phyloP scores from a whole-genome alignment of 2,888 invertebrate species.

The Crematogaster levior region DNA sequence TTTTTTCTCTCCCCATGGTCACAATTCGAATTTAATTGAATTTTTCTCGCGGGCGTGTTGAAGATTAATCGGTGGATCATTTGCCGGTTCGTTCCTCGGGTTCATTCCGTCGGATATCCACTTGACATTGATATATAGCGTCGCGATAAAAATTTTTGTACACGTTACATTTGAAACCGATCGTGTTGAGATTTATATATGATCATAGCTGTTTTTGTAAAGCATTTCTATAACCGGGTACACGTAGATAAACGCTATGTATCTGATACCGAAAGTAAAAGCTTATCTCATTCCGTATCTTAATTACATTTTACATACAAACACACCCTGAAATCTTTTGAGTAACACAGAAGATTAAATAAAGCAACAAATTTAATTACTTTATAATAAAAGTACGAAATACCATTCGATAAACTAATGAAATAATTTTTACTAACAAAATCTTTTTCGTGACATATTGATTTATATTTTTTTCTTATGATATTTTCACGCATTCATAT shows the following conservation, averaged over 20 bases:
- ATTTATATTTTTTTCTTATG: not conserved
- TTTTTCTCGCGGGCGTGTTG: conserved; percentile 53
- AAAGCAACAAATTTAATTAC: not conserved
- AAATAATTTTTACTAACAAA: not conserved
- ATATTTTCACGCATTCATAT: not conserved
- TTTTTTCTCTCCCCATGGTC: conserved; percentile 19
- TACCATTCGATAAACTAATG: not conserved
- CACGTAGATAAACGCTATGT: not conserved
- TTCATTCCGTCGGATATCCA: conserved; percentile 50
- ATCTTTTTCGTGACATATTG: not conserved
- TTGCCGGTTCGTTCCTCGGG: conserved; percentile 50
- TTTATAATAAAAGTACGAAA: not conserved
- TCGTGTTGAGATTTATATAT: conserved; percentile 28
- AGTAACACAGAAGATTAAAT: not conserved
- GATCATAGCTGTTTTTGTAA: conserved; percentile 8
- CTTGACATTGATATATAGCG: conserved; percentile 43
- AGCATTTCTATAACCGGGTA: not conserved
- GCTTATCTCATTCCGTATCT: not conserved
- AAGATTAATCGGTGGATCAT: conserved; percentile 60
- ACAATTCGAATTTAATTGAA: conserved; percentile 61
- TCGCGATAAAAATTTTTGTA: conserved; percentile 48
- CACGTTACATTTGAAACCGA: conserved; percentile 9
- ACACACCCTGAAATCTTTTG: not conserved
- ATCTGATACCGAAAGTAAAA: not conserved
- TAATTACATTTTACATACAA: conserved; percentile 4